These are phyloP conservation scores for Oncopeltus fasciatus DNA, from an alignment of 1,140 invertebrate genomes.

Conservation along the genomic window DNA sequence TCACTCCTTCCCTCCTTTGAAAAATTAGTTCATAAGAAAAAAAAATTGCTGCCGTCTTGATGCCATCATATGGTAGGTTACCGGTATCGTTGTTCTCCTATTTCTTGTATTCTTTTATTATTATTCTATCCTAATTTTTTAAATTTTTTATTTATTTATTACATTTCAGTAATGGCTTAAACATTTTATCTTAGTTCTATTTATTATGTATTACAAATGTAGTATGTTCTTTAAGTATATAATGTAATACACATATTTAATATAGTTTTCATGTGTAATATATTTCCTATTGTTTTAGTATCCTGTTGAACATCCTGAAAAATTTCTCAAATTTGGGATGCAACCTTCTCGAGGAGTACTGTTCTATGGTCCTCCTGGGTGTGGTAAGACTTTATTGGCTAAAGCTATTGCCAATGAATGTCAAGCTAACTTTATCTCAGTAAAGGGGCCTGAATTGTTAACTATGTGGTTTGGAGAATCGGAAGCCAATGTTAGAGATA, in stretches of 20 bases:
- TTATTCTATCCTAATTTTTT: no score
- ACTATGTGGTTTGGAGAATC: conserved; percentile 99
- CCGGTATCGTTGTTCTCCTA: no score
- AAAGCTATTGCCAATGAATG: conserved; percentile 99
- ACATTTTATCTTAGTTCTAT: no score
- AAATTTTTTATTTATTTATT: no score
- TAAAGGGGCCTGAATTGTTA: conserved; percentile 95
- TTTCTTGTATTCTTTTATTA: no score
- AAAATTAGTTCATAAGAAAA: no score
- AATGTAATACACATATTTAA: not conserved
- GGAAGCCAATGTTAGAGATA: conserved; percentile 97
- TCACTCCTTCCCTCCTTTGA: no score
- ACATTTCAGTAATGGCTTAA: no score
- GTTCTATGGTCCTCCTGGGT: conserved; percentile 96
- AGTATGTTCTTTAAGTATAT: no score
- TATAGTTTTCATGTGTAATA: not conserved
- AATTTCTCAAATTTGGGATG: conserved; percentile 99
- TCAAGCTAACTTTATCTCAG: conserved; percentile 98
- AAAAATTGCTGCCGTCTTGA: no score
- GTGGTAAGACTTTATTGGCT: conserved; percentile 94
- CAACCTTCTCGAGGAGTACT: conserved; percentile 95
- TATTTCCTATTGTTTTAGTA: conserved; percentile 54
- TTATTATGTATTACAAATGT: no score
- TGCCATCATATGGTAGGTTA: no score
- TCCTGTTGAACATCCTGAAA: conserved; percentile 98